Evolutionary conservation across 1,140 invertebrate genomes (phyloP), one percentile per base, ranked within the genome.

Genomic region (Drosophila sp.): DNA sequence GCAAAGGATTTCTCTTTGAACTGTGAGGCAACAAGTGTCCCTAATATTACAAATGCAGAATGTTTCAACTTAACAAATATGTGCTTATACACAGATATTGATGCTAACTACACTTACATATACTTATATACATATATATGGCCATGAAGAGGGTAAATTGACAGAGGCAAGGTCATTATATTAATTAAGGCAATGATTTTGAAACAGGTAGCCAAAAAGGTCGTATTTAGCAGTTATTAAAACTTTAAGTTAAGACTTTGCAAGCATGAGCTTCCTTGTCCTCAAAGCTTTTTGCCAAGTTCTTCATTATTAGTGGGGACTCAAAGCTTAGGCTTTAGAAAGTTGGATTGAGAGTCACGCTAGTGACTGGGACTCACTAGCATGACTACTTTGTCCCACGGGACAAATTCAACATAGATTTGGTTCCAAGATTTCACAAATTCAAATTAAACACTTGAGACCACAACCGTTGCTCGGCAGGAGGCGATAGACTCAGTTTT

Each of bases 401-500:
- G 55, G 55, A 33, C 17, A 11, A 62, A 33, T 62, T 11, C 41
- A 30, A 35, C 6, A n/a, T 41, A 54, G 30, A 25, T 30, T 25
- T 30, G n/a, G 29, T 44, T 54, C 17, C 23, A 72, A 74, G 44
- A 50, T 27, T 50, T 50, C 44, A 50, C 66, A 78, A 66, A 76
- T 76, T 71, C 35, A 86, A 86, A 85, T 86, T 72, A 79, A 41
- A 72, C 72, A 76, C 83, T 82, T 80, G 79, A 87, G 79, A 82
- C 83, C 83, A 83, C 83, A 87, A 76, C 72, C 76, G 72, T 76
- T 69, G 70, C 79, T 64, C 83, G 25, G 47, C 83, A 61, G 79
- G 83, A 69, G 54, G 8, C 50, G 55, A 29, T 17, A 35, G 7
- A 8, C 10, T 4, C n/a, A 32, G 38, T 50, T 50, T 35, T 60